A percentile compares a stretch with the other conserved stretches of the same genome.
These are phyloP conservation scores for Halocynthia aurantium DNA, from an alignment of 23 tunicate genomes.

Conservation along the genomic window DNA sequence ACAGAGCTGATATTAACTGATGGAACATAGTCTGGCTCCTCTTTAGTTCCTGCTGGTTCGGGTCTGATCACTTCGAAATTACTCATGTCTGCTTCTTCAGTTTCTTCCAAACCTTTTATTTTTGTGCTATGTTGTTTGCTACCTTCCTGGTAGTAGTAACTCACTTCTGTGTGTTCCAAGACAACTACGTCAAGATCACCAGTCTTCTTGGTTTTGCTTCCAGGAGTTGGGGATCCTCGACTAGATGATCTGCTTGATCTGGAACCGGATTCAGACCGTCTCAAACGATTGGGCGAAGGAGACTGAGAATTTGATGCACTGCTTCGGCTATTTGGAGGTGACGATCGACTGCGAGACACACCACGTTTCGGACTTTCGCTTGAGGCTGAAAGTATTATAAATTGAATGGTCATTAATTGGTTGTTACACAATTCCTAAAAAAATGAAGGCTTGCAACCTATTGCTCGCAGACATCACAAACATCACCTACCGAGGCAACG, in stretches of 20 bases:
- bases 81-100: conserved; percentile 1
- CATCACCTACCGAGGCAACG: no score
- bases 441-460: no score
- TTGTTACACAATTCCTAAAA: no score
- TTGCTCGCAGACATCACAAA: no score
- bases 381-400: conserved; percentile 9
- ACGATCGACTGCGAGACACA: conserved; percentile 15
- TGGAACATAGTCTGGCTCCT: conserved; percentile 56
- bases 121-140: background rate
- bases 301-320: conserved; percentile 19
- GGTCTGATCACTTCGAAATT: conserved; percentile 65
- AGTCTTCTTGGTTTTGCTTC: conserved; percentile 10
- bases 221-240: background rate
- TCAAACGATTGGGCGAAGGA: background rate
- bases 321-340: conserved; percentile 9
- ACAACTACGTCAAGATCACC: conserved; percentile 30
- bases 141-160: conserved; percentile 21
- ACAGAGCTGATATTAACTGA: conserved; percentile 17
- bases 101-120: background rate
- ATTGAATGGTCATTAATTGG: no score
- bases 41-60: conserved; percentile 82
- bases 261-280: background rate
- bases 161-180: conserved; percentile 25
- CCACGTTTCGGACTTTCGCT: conserved; percentile 9
- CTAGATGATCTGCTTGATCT: background rate